Evolutionary conservation across 2,113 vertebrate species (phyloP).

Genomic region (Prionailurus bengalensis): DNA sequence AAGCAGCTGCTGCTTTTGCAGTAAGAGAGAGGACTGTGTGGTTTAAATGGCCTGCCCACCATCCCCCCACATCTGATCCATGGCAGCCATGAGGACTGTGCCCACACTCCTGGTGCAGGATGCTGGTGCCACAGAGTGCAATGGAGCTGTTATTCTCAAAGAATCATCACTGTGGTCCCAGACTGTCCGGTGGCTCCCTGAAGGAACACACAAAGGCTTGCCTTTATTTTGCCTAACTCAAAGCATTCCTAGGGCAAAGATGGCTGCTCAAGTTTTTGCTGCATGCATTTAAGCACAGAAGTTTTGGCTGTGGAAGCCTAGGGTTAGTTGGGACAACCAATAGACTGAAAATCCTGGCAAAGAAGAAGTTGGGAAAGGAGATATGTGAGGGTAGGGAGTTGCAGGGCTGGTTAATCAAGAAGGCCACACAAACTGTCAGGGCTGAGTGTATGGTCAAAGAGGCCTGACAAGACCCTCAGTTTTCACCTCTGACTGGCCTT

Average conservation of each 20-base stretch:
- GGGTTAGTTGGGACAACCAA: background rate
- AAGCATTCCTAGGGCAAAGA: background rate
- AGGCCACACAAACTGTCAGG: background rate
- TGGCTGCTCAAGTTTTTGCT: background rate
- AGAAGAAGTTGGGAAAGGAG: background rate
- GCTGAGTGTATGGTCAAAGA: background rate
- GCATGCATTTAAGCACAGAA: background rate
- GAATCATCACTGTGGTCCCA: background rate
- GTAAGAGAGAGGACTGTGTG: background rate
- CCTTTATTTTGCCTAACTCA: background rate
- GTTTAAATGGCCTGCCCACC: background rate
- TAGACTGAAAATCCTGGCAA: background rate
- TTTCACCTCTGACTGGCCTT: background rate
- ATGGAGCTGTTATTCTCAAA: background rate
- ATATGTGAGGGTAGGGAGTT: background rate
- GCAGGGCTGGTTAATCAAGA: background rate
- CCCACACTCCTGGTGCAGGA: background rate
- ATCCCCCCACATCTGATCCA: background rate
- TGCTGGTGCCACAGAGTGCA: background rate
- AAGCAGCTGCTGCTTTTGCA: background rate
- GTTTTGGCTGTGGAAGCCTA: background rate
- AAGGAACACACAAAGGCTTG: background rate
- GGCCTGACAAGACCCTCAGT: background rate
- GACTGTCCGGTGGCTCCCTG: background rate
- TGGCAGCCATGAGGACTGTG: background rate